These are phyloP conservation scores for Enteromius afrohamiltoni DNA, from an alignment of 2,797 vertebrate species.

Conservation along the genomic window DNA sequence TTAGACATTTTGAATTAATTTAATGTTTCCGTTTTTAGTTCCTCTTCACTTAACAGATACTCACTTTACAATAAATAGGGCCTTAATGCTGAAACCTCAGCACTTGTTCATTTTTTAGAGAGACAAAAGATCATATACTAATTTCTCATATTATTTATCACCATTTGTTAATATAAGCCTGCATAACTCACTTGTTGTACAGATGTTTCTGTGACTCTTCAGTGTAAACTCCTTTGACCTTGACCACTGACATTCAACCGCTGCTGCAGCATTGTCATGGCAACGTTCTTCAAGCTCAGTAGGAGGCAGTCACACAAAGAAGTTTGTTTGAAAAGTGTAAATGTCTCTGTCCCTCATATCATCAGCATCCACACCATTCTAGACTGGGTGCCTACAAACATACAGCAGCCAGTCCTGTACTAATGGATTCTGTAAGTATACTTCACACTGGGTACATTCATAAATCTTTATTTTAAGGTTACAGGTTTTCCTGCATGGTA, in stretches of 20 bases:
- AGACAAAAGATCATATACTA: neutral
- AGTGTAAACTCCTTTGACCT: conserved; percentile 49
- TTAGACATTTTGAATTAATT: neutral
- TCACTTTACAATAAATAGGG: neutral
- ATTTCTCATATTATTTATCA: neutral
- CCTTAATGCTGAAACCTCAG: neutral
- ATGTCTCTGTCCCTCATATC: conserved; percentile 40
- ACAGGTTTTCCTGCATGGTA: neutral
- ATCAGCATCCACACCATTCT: conserved; percentile 14
- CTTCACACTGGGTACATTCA: neutral
- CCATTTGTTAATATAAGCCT: conserved; percentile 2
- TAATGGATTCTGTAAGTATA: neutral
- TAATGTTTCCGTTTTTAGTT: neutral
- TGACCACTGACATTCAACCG: conserved; percentile 54
- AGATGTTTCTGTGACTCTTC: conserved; percentile 25
- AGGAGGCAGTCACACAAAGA: conserved; percentile 73
- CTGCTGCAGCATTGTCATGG: conserved; percentile 74
- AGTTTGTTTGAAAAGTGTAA: conserved; percentile 44
- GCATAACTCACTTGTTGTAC: neutral
- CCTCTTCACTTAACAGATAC: neutral
- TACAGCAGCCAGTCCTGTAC: conserved; percentile 33
- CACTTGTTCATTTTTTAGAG: neutral
- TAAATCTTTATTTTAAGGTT: neutral
- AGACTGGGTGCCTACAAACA: conserved; percentile 16
- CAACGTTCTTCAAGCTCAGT: conserved; percentile 76